A percentile compares a stretch with the other conserved stretches of the same genome.
Conservation (phyloP, 2,113 vertebrate species). For the Lichenostomus cassidix region DNA sequence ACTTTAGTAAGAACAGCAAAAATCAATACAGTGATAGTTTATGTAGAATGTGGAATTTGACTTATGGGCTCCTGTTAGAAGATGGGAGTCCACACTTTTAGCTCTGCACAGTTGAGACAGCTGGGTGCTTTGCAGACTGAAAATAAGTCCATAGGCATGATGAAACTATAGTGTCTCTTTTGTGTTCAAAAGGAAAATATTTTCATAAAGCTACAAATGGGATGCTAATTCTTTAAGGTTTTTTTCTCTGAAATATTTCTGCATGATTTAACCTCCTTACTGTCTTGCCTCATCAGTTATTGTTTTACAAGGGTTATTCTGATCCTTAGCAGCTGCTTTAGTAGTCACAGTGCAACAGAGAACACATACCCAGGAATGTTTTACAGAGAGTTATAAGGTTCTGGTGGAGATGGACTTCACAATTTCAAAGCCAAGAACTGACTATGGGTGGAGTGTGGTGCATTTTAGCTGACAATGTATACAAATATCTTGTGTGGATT, state of each 20-base stretch:
- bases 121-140: neutral
- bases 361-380: neutral
- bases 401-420: neutral
- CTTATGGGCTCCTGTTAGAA: neutral
- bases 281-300: neutral
- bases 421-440: neutral
- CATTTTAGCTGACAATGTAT: neutral
- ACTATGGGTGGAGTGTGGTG: neutral
- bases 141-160: neutral
- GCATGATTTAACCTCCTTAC: neutral
- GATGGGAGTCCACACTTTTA: neutral
- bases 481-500: neutral
- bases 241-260: neutral
- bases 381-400: neutral
- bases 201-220: neutral
- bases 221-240: accelerated
- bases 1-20: neutral
- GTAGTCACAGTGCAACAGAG: neutral
- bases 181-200: neutral
- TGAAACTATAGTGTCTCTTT: neutral
- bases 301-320: neutral
- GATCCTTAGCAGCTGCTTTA: neutral
- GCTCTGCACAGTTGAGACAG: neutral
- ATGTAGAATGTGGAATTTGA: neutral
- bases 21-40: neutral